Base-by-base conservation (phyloP, 1,140 invertebrate genomes). In the Saxidomus purpurata region DNA sequence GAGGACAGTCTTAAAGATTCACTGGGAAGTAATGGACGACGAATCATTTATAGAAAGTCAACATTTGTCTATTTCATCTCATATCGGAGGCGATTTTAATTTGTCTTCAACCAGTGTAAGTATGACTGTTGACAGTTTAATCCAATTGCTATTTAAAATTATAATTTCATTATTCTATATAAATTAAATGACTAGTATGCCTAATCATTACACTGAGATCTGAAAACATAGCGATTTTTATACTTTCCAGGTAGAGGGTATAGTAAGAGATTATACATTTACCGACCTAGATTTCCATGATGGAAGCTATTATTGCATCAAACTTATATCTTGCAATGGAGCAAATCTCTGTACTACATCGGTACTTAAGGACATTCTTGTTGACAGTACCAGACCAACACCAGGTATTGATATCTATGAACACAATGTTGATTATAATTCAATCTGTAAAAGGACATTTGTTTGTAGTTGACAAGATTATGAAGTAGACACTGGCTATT, bases 51-150 rank as follows among this genome's bases (percentile, higher is more conserved):
- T 87, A 9, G 74, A 79, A 47, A 61, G 15, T 25, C 85, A 87
- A 28, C 69, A 87, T 76, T 25, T 87, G 1, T 87, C 85, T 38
- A 80, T 87, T 25, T 52, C 25, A 22, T 87, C 85, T 28, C 85
- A 87, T n/a, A 79, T 87, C 13, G 85, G 85, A 0, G 85, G 85
- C 11, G 85, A 87, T 22, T 87, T 87, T 55, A 87, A 87, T 67
- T 11, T 55, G 9, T 87, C 85, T 1, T 79, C 85, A 8, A 69
- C 38, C 17, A 87, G 22, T 52, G 85, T 87, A 17, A 77, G 47
- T 49, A n/a, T n/a, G n/a, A n/a, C n/a, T n/a, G n/a, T n/a, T n/a
- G n/a, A n/a, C n/a, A n/a, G n/a, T n/a, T n/a, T n/a, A n/a, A n/a
- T n/a, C n/a, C n/a, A n/a, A n/a, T n/a, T n/a, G n/a, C n/a, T n/a